Evolutionary conservation across 1,140 invertebrate genomes (phyloP).

Genomic region (Apis mellifera): DNA sequence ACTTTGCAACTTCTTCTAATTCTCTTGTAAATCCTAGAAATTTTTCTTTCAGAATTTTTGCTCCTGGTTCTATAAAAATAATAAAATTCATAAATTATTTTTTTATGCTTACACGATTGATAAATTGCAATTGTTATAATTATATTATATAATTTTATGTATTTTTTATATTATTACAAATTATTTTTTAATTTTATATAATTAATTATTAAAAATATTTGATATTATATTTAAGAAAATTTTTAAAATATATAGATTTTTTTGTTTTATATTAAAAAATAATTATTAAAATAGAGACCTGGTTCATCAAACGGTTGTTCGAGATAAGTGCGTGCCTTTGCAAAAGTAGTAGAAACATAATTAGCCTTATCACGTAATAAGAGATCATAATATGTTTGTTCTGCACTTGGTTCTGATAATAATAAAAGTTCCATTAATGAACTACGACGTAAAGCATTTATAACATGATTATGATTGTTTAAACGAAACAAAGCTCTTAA

Average conservation of each 20-base stretch:
- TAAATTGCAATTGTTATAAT: neutral
- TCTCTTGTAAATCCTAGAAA: constrained; percentile 96
- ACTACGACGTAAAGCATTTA: constrained; percentile 93
- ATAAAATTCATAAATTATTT: neutral
- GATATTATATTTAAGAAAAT: neutral
- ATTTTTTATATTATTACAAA: neutral
- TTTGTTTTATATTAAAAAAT: neutral
- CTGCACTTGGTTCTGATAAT: constrained; percentile 91
- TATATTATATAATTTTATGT: constrained; percentile 9
- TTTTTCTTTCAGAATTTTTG: constrained; percentile 95
- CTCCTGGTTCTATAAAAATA: constrained; percentile 76
- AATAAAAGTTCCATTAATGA: constrained; percentile 90
- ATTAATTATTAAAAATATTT: neutral
- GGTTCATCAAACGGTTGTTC: constrained; percentile 76
- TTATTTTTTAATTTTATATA: neutral
- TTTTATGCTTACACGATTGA: constrained; percentile 21
- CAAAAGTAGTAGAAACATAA: constrained; percentile 76
- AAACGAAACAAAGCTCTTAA: constrained; percentile 93
- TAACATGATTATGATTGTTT: constrained; percentile 96
- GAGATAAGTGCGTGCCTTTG: constrained; percentile 74
- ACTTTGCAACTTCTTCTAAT: constrained; percentile 92
- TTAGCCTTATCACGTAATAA: constrained; percentile 74
- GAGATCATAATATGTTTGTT: constrained; percentile 91
- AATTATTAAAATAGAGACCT: constrained; percentile 62
- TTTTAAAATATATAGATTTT: neutral